Base-by-base conservation (phyloP, 2,797 vertebrate species). In the Betta splendens region DNA sequence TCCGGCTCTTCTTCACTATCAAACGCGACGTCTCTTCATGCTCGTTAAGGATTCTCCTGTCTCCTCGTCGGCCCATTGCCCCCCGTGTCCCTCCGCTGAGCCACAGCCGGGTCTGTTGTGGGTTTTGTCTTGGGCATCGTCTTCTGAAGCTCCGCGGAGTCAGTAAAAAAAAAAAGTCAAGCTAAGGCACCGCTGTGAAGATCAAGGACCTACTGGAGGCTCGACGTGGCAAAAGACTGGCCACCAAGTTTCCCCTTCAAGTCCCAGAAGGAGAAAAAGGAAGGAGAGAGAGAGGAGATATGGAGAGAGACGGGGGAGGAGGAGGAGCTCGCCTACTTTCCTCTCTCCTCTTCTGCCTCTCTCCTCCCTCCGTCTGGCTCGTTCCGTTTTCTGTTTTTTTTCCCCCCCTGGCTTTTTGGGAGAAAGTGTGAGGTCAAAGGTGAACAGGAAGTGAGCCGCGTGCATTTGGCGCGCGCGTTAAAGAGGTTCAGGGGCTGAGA, bases 171-270 rank as follows among this genome's bases (percentile, higher is more conserved):
- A 16, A 45, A 16, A 38, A 16, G 25, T 18, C 37, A 12, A 42
- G 20, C 22, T 64, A 40, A 50, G 44, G 39, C 16, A 29, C 11
- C 26, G 45, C 17, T 1, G 39, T n/a, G 7, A 42, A 4, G 28
- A 63, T 42, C 28, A 54, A 72, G 59, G 75, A 70, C 57, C 28
- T 44, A 61, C 88, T 91, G 91, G 91, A 93, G 91, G 90, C 93
- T 94, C 91, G 94, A 98, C 94, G 96, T 98, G 96, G 96, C 96
- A 96, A 86, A 89, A 77, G 79, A 92, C 89, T 89, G 89, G 89
- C 91, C 90, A 88, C 88, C 87, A 90, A 85, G 87, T 86, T 88
- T 84, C 89, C 87, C 69, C 86, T 79, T 60, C 59, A 22, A 84
- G 84, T 87, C 78, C 75, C 87, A 86, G 86, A 85, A 88, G 81